Evolutionary conservation across 2,113 vertebrate genomes (phyloP), one percentile per base, ranked within the genome.

Genomic region (Gobius niger): DNA sequence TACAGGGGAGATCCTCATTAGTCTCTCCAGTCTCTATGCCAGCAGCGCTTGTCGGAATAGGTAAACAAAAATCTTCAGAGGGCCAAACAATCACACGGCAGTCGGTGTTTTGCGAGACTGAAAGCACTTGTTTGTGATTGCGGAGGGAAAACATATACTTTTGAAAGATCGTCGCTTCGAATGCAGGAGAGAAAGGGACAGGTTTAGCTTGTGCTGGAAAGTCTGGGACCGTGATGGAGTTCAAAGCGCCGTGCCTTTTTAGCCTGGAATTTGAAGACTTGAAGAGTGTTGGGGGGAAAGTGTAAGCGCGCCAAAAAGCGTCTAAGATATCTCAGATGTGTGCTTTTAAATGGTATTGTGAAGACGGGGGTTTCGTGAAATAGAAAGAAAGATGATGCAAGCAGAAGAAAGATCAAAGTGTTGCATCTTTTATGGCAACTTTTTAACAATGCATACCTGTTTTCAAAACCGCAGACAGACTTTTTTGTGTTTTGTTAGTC

Each of bases 1-100:
- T 47, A 81, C 62, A 67, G 73, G 51, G 68, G 15, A 63, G 19
- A 44, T 40, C 67, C 73, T 86, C 72, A 72, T 49, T 15, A 46
- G 54, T 73, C 80, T 73, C 76, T 68, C 49, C 49, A 9, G n/a
- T 67, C 50, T 63, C 44, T 70, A 57, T 60, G 56, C 65, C n/a
- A 19, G 49, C 54, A 73, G 41, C 41, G 44, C 42, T 59, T 5
- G 62, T 59, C 59, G 53, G 73, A 44, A 13, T 24, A 34, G 70
- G 79, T 47, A 82, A 89, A 85, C 77, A 75, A 73, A 82, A 75
- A 82, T 72, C 68, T 73, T 73, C 75, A 69, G 34, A 76, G 67
- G 24, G 14, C 62, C 62, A 44, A 57, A 44, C 50, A 71, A 61
- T 44, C 53, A 60, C 44, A 57, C 65, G 67, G 40, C 71, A 72